A percentile compares a stretch with the other conserved stretches of the same genome.
These are phyloP conservation scores for Holotrichia oblita DNA, from an alignment of 1,140 invertebrate species.

Conservation along the genomic window DNA sequence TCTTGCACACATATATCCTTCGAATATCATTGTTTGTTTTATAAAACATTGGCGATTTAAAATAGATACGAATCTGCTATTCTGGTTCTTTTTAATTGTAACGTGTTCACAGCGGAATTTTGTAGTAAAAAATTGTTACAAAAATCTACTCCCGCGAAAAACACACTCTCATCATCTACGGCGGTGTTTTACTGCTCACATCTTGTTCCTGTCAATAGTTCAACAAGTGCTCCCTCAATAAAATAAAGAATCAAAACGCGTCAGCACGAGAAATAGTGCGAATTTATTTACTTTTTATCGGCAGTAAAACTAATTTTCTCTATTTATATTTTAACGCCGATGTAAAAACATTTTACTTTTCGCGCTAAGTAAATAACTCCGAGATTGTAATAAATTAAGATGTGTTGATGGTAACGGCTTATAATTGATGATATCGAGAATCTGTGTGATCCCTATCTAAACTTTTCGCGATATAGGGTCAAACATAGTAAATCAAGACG, in stretches of 20 bases:
- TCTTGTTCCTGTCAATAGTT: constrained; percentile 1
- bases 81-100: too few relatives aligned
- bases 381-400: too few relatives aligned
- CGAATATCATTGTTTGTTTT: too few relatives aligned
- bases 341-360: constrained; percentile 2
- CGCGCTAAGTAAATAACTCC: neutral
- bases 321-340: neutral
- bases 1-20: too few relatives aligned
- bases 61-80: too few relatives aligned
- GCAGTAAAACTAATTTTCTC: constrained; percentile 1
- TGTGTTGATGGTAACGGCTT: neutral
- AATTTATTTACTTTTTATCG: constrained; percentile 14
- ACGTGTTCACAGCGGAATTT: too few relatives aligned
- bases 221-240: constrained; percentile 5
- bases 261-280: neutral
- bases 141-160: too few relatives aligned
- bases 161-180: neutral
- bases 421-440: neutral
- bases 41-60: too few relatives aligned
- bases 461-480: too few relatives aligned
- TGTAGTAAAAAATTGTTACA: too few relatives aligned
- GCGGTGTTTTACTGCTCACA: neutral
- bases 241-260: neutral
- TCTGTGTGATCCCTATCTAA: too few relatives aligned
- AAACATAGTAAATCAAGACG: too few relatives aligned